phyloP scores from a whole-genome alignment of 1,140 invertebrate genomes.

The Eubasilissa regina region DNA sequence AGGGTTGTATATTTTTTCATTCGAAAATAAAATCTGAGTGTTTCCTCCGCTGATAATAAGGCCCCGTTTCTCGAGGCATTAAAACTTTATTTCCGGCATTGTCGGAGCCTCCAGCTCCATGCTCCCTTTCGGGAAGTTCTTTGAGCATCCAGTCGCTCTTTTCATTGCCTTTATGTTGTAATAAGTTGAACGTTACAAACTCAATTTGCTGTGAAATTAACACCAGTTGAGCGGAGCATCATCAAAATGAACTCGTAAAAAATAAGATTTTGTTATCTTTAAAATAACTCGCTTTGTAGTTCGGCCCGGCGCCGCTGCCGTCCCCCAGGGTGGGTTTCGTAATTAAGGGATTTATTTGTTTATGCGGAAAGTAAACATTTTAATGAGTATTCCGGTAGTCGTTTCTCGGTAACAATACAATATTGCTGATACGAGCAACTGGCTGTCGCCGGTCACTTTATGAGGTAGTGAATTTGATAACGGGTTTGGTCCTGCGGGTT shows the following conservation, averaged over 20 bases:
- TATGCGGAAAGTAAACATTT: no score
- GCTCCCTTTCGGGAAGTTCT: background rate
- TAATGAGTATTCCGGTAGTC: no score
- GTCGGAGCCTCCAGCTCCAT: background rate
- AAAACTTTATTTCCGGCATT: slow-evolving; percentile 18
- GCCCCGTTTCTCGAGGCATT: slow-evolving; percentile 15
- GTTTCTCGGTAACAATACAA: no score
- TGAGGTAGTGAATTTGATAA: no score
- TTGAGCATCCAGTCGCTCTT: background rate
- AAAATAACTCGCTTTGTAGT: background rate
- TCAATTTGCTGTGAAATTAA: slow-evolving; percentile 43
- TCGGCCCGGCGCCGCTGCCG: background rate
- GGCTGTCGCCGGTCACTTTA: no score
- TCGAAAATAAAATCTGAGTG: background rate
- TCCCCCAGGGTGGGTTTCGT: no score
- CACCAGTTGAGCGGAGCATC: slow-evolving; percentile 29
- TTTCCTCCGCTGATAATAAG: slow-evolving; percentile 18
- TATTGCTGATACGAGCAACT: no score
- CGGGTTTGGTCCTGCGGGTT: no score
- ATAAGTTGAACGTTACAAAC: slow-evolving; percentile 37
- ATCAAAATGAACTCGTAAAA: slow-evolving; percentile 38
- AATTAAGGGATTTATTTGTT: no score
- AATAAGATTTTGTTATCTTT: slow-evolving; percentile 34
- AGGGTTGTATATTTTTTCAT: background rate
- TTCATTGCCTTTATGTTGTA: slow-evolving; percentile 28